Evolutionary conservation across 2,888 invertebrate genomes (phyloP), one percentile per base, ranked within the genome.

Genomic region (Pseudococcus viburni): DNA sequence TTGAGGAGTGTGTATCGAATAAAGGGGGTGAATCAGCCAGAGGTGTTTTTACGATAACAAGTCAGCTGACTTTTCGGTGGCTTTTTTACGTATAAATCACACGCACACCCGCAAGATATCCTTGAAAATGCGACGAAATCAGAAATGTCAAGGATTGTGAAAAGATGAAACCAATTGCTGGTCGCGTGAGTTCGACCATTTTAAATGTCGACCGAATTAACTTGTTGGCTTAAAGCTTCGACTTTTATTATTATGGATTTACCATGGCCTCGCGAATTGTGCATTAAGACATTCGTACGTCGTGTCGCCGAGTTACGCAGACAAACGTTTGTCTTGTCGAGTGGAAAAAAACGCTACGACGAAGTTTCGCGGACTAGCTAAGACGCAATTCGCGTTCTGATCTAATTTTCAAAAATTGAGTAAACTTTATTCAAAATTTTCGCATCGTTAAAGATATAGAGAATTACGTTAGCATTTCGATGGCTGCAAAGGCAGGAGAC

Each of bases 381-480:
- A 59, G 59, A 59, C 59, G 59, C 19, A 73, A 73, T 73, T 73
- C 68, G 33, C 64, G 68, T 73, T 73, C 26, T 73, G 33, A 33
- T 73, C 26, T 73, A 73, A 73, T 73, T 73, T 73, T 73, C 68
- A 73, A 73, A 73, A 73, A 26, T 12, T 33, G 68, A 12, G 26
- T 73, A 73, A 73, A 73, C 68, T 73, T 73, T 73, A 73, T 73
- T 73, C 68, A 73, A 73, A 73, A 73, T 73, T 73, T 33, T 73
- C 68, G 68, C 68, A 73, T 73, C 68, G 68, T 33, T 73, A 73
- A 73, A 73, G 68, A 73, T 33, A 73, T 15, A 33, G 68, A 33
- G 68, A 73, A 73, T 73, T 73, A 73, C 68, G 68, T 73, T 73
- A 26, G 33, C 68, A 73, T 73, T 26, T 26, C 33, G 68, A 33